phyloP scores from a whole-genome alignment of 1,140 invertebrate species.

The Sweltsa coloradensis region DNA sequence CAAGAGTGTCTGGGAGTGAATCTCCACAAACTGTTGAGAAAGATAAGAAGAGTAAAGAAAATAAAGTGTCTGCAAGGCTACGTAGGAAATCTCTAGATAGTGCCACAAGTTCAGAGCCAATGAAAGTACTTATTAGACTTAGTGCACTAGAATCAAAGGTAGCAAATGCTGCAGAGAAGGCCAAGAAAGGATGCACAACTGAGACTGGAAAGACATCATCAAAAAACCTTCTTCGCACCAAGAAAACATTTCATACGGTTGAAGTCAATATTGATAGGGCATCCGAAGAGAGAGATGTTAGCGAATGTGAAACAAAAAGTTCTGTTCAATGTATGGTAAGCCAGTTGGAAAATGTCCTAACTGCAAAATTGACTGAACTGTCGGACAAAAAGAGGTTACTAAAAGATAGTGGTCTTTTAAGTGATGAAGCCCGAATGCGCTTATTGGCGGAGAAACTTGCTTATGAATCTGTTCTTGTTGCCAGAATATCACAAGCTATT shows the following conservation, averaged over 20 bases:
- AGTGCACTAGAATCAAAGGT: slow-evolving; percentile 63
- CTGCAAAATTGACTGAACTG: slow-evolving; percentile 49
- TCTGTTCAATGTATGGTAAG: slow-evolving; percentile 45
- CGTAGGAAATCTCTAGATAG: slow-evolving; percentile 62
- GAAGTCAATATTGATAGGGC: not conserved
- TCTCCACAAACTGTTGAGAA: slow-evolving; percentile 5
- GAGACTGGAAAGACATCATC: not conserved
- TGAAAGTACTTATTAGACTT: slow-evolving; percentile 61
- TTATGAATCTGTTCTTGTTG: slow-evolving; percentile 56
- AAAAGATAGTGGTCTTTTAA: slow-evolving; percentile 45
- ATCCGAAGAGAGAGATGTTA: slow-evolving; percentile 1
- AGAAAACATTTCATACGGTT: not conserved
- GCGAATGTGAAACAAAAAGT: slow-evolving; percentile 37
- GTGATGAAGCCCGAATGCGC: slow-evolving; percentile 48
- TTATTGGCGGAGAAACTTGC: slow-evolving; percentile 62
- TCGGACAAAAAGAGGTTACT: slow-evolving; percentile 45
- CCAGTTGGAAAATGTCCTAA: slow-evolving; percentile 48
- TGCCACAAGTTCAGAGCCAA: slow-evolving; percentile 58
- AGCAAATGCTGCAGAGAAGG: slow-evolving; percentile 33
- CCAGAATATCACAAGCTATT: slow-evolving; percentile 31
- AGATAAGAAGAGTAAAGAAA: slow-evolving; percentile 8
- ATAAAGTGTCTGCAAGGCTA: slow-evolving; percentile 18
- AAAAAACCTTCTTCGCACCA: not conserved
- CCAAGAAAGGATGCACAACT: slow-evolving; percentile 12
- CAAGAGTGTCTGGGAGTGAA: slow-evolving; percentile 2